phyloP scores from a whole-genome alignment of 2,888 invertebrate species.

The Dryobota labecula region DNA sequence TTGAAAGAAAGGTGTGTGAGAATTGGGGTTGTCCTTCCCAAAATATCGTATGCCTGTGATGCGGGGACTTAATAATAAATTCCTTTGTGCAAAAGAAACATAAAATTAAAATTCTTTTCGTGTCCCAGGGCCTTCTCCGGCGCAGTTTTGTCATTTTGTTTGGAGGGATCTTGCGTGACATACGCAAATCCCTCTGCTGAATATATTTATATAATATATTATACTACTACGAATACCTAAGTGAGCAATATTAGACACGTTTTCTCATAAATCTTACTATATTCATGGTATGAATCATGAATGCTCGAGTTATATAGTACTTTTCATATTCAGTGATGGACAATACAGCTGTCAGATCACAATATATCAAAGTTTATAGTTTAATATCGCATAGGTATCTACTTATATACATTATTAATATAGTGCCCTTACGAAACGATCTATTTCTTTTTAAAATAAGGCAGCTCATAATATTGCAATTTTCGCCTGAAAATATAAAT shows the following conservation, averaged over 20 bases:
- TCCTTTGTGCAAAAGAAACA: constrained; percentile 85
- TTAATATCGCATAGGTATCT: constrained; percentile 1
- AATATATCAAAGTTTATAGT: constrained; percentile 25
- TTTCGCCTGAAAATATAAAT: not conserved
- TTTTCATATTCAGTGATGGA: constrained; percentile 56
- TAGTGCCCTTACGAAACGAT: not conserved
- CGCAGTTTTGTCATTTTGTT: constrained; percentile 86
- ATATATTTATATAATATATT: constrained; percentile 65
- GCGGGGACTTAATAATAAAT: constrained; percentile 85
- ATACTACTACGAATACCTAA: constrained; percentile 63
- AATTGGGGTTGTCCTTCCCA: constrained; percentile 78
- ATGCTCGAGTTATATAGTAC: constrained; percentile 48
- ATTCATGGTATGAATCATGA: constrained; percentile 59
- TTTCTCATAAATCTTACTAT: constrained; percentile 66
- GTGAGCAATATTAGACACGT: constrained; percentile 66
- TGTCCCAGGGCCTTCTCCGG: constrained; percentile 78
- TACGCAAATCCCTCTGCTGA: constrained; percentile 78
- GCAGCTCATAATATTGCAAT: not conserved
- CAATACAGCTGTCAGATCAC: constrained; percentile 29
- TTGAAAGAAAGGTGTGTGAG: constrained; percentile 76
- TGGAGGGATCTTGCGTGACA: constrained; percentile 80
- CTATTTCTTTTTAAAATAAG: not conserved
- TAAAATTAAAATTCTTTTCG: constrained; percentile 87
- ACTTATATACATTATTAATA: not conserved
- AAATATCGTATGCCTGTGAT: constrained; percentile 83